phyloP scores from a whole-genome alignment of 1,140 invertebrate genomes.

The Ips nitidus region DNA sequence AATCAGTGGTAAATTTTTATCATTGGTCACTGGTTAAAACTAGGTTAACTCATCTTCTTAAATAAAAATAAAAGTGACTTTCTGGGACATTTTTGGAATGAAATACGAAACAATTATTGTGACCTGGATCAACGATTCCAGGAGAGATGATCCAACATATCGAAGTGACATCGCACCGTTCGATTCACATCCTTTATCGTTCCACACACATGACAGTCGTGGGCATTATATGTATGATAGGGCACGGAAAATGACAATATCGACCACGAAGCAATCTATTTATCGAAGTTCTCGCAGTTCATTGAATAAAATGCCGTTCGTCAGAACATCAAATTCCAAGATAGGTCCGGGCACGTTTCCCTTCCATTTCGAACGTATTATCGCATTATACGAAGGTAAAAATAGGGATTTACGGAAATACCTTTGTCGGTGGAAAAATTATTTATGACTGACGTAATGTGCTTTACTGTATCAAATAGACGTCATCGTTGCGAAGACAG shows the following conservation, averaged over 20 bases:
- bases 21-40: no score
- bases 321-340: conserved; percentile 1
- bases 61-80: no score
- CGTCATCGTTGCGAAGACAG: no score
- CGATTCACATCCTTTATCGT: neutral
- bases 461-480: no score
- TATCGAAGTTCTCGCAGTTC: conserved; percentile 1
- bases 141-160: neutral
- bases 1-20: no score
- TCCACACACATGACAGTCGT: neutral
- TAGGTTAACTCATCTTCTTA: no score
- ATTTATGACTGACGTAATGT: no score
- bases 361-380: neutral
- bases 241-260: conserved; percentile 1
- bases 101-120: neutral
- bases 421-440: no score
- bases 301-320: conserved; percentile 1
- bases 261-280: neutral
- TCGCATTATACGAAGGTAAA: no score
- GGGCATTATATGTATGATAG: neutral
- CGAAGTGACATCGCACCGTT: conserved; percentile 1
- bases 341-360: neutral
- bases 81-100: no score
- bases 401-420: no score
- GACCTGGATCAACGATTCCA: neutral